A percentile compares a stretch with the other conserved stretches of the same genome.
Evolutionary conservation across 1,140 invertebrate species (phyloP).

Genomic region (Trichonephila inaurata): DNA sequence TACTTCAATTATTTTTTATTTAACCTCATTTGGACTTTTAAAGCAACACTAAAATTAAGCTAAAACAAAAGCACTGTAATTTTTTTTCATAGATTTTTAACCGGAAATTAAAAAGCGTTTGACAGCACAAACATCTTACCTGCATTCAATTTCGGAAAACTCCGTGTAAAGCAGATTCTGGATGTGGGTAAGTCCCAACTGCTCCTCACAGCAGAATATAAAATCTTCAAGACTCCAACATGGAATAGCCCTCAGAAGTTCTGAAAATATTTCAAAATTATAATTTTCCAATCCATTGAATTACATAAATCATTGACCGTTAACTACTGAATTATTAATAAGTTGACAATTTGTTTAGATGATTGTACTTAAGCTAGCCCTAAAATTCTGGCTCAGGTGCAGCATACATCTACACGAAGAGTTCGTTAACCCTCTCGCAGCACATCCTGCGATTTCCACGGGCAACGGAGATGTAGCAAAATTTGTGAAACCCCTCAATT

Average conservation of each 20-base stretch:
- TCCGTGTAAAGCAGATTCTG: neutral
- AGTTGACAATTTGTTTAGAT: neutral
- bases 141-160: neutral
- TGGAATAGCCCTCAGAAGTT: neutral
- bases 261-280: neutral
- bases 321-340: neutral
- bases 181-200: neutral
- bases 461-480: no score
- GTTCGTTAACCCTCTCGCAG: no score
- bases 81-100: neutral
- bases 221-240: slow-evolving; percentile 58
- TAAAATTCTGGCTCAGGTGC: neutral
- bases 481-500: no score
- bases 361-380: neutral
- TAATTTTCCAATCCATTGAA: neutral
- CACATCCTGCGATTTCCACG: no score
- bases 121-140: neutral
- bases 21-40: no score
- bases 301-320: neutral
- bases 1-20: no score
- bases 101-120: neutral
- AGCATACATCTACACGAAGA: neutral
- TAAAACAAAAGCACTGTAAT: neutral
- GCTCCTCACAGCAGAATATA: neutral
- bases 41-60: no score